Conservation (phyloP, 2,113 vertebrate species). For the Hemichromis elongatus region DNA sequence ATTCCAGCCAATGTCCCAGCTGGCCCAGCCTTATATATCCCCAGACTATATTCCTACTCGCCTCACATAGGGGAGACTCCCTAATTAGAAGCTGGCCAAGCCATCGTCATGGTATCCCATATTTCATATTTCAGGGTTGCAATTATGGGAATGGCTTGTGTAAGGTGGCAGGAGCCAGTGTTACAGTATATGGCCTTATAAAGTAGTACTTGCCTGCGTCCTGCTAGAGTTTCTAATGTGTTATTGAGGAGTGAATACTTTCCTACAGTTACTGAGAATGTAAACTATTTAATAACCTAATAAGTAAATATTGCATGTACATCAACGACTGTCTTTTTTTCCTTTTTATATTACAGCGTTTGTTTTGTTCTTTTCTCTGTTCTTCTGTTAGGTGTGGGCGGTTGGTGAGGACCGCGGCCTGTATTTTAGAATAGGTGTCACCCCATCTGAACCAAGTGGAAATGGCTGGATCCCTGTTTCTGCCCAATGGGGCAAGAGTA, state of each 20-base stretch:
- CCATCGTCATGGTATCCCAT: conserved; percentile 54
- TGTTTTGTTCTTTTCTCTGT: neutral
- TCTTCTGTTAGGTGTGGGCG: conserved; percentile 84
- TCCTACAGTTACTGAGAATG: neutral
- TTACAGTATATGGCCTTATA: conserved; percentile 61
- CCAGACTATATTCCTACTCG: conserved; percentile 52
- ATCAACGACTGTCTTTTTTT: neutral
- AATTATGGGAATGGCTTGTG: conserved; percentile 40
- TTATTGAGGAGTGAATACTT: neutral
- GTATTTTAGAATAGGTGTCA: conserved; percentile 92
- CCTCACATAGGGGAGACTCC: conserved; percentile 63
- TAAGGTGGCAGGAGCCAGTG: conserved; percentile 27
- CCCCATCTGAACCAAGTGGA: conserved; percentile 87
- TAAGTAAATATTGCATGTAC: neutral
- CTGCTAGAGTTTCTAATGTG: neutral
- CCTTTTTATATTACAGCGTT: neutral
- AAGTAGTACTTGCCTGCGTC: conserved; percentile 41
- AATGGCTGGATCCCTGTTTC: conserved; percentile 87
- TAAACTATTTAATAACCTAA: neutral
- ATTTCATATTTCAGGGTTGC: conserved; percentile 66
- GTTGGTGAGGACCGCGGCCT: conserved; percentile 84
- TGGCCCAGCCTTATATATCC: conserved; percentile 62
- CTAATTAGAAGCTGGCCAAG: conserved; percentile 71
- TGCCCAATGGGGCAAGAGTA: conserved; percentile 76
- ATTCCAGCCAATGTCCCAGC: conserved; percentile 48